These are phyloP conservation scores for Apotomis betuletana DNA, from an alignment of 2,888 invertebrate genomes.

Conservation along the genomic window DNA sequence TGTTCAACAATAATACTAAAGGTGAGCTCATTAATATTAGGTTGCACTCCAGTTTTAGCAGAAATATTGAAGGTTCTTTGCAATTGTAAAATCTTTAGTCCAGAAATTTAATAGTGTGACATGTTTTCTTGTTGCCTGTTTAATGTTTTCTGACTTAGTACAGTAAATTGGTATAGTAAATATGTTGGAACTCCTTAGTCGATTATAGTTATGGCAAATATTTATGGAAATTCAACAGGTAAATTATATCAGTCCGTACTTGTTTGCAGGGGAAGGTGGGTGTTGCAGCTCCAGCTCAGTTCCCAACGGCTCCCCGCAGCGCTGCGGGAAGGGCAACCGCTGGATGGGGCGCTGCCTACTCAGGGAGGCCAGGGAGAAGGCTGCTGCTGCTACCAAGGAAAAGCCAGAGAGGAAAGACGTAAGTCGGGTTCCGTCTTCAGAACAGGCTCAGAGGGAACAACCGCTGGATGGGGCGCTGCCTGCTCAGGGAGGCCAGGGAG, in stretches of 20 bases:
- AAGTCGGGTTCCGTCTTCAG: constrained; percentile 51
- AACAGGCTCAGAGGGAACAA: constrained; percentile 43
- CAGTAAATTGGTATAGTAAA: too few relatives aligned
- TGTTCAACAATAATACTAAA: constrained; percentile 77
- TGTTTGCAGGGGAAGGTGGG: constrained; percentile 58
- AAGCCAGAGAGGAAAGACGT: constrained; percentile 69
- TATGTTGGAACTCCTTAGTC: too few relatives aligned
- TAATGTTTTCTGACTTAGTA: too few relatives aligned
- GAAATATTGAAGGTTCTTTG: too few relatives aligned
- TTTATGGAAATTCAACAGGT: too few relatives aligned
- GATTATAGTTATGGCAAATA: too few relatives aligned
- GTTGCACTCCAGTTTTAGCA: too few relatives aligned
- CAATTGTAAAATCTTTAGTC: too few relatives aligned
- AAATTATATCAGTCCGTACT: too few relatives aligned
- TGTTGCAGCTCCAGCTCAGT: constrained; percentile 60
- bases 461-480: constrained; percentile 37
- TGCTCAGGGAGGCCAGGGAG: constrained; percentile 72
- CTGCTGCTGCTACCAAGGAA: background rate
- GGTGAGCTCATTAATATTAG: constrained; percentile 53
- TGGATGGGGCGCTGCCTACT: constrained; percentile 80
- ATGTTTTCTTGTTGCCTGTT: too few relatives aligned
- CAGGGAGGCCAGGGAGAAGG: constrained; percentile 70
- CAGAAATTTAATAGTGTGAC: too few relatives aligned
- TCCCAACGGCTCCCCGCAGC: constrained; percentile 47
- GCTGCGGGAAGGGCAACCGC: constrained; percentile 50